Evolutionary conservation across 2,113 vertebrate species (phyloP).

Genomic region (Thunnus thynnus): DNA sequence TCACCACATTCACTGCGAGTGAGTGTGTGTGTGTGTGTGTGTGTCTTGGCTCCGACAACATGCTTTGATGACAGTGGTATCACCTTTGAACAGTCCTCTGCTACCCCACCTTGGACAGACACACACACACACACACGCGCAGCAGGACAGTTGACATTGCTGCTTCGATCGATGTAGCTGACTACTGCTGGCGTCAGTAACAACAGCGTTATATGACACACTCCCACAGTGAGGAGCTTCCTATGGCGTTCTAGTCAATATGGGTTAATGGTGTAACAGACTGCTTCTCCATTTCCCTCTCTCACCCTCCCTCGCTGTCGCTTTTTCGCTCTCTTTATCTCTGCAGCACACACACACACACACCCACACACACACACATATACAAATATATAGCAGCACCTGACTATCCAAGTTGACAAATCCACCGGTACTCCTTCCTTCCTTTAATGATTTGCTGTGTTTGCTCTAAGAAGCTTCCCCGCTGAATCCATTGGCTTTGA

Average conservation of each 20-base stretch:
- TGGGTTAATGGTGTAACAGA: slow-evolving; percentile 69
- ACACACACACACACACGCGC: slow-evolving; percentile 32
- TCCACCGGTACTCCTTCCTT: slow-evolving; percentile 51
- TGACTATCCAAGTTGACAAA: slow-evolving; percentile 61
- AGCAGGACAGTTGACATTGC: slow-evolving; percentile 76
- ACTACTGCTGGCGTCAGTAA: slow-evolving; percentile 73
- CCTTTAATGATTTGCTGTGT: slow-evolving; percentile 73
- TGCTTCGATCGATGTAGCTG: slow-evolving; percentile 69
- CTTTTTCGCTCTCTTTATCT: slow-evolving; percentile 33
- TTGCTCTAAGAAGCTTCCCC: slow-evolving; percentile 67
- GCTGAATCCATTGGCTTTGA: slow-evolving; percentile 70
- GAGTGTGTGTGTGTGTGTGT: background rate
- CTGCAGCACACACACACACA: slow-evolving; percentile 18
- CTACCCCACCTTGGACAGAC: slow-evolving; percentile 18
- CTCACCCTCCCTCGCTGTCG: slow-evolving; percentile 1
- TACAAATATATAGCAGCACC: slow-evolving; percentile 52
- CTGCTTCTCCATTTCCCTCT: slow-evolving; percentile 55
- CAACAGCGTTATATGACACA: slow-evolving; percentile 74
- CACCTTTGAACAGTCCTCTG: slow-evolving; percentile 50
- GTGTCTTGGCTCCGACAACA: slow-evolving; percentile 37
- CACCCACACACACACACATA: slow-evolving; percentile 18
- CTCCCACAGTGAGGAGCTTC: slow-evolving; percentile 74
- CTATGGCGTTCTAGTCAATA: slow-evolving; percentile 64
- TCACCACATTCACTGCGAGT: slow-evolving; percentile 22
- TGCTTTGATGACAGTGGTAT: slow-evolving; percentile 51